Base-by-base conservation (phyloP, 2,797 vertebrate genomes). In the Anabas testudineus region DNA sequence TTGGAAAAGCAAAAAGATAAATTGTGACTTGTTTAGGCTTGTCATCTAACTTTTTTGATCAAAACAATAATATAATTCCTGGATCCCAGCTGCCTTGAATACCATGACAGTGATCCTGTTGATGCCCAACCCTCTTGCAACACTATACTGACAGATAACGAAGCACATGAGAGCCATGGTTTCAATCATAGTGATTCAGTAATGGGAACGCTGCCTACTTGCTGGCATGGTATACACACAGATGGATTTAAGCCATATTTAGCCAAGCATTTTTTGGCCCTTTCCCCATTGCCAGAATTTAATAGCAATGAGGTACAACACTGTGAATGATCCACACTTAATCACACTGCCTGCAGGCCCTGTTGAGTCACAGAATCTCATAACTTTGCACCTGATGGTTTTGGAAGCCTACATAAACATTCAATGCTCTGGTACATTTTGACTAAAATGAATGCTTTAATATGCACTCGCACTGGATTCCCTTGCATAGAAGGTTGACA, bases 181-280 rank as follows among this genome's bases (percentile, higher is more conserved):
- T 86, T 89, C 74, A 78, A 88, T 87, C 83, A 79, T 52, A 77
- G 56, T 81, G 81, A 79, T 51, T 80, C 78, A 62, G 51, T 56
- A 63, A 80, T 67, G 81, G 87, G 90, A 87, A 74, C 76, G 24
- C 46, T 82, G 90, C 87, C 86, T 82, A 90, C 87, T 87, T 80
- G 87, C 86, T 87, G 88, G 88, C 87, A 76, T 68, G 32, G 24
- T 30, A 51, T 36, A 37, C 55, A 82, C 73, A 65, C 86, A 88
- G 81, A 89, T 82, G 82, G 89, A 87, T 91, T 78, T 54, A 80
- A 87, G 65, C 64, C 30, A 53, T 82, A 74, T 68, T 84, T 83
- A 88, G 91, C 88, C 89, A 92, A 81, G 84, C 60, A 79, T 87
- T 80, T 72, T 37, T 70, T 90, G 88, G 89, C 87, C 64, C 68